A percentile compares a stretch with the other conserved stretches of the same genome.
phyloP scores from a whole-genome alignment of 1,140 invertebrate genomes.

The Cydia pomonella region DNA sequence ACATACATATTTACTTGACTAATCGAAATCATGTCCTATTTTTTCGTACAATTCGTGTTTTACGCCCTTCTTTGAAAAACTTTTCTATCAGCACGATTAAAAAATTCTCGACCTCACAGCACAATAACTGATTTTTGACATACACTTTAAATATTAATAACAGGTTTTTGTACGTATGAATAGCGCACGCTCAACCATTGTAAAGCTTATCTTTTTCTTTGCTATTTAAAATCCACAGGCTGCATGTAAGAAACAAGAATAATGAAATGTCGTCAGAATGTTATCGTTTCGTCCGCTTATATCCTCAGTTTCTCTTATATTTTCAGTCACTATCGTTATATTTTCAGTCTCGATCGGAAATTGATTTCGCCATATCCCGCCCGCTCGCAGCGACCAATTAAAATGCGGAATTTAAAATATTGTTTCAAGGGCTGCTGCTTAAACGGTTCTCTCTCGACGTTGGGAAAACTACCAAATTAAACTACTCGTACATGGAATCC shows the following conservation, averaged over 20 bases:
- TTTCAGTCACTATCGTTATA: neutral
- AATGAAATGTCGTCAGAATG: neutral
- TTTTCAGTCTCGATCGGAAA: constrained; percentile 2
- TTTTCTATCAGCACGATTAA: too few relatives aligned
- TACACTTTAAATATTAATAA: too few relatives aligned
- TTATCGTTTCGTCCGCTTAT: neutral
- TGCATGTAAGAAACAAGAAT: neutral
- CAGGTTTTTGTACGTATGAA: too few relatives aligned
- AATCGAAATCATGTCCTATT: too few relatives aligned
- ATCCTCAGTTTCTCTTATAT: neutral
- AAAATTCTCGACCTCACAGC: too few relatives aligned
- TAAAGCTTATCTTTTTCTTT: neutral
- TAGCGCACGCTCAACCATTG: too few relatives aligned
- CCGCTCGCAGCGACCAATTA: neutral
- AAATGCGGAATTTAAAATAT: constrained; percentile 8
- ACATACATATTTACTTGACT: too few relatives aligned
- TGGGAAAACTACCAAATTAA: neutral
- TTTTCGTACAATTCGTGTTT: too few relatives aligned
- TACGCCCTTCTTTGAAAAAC: too few relatives aligned
- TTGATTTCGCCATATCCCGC: neutral
- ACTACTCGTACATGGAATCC: neutral
- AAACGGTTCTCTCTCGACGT: neutral
- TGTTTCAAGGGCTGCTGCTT: neutral
- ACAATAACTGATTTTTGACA: too few relatives aligned
- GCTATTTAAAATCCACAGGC: neutral